Evolutionary conservation across 1,140 invertebrate genomes (phyloP).

Genomic region (Pseudomyrmex sp.): DNA sequence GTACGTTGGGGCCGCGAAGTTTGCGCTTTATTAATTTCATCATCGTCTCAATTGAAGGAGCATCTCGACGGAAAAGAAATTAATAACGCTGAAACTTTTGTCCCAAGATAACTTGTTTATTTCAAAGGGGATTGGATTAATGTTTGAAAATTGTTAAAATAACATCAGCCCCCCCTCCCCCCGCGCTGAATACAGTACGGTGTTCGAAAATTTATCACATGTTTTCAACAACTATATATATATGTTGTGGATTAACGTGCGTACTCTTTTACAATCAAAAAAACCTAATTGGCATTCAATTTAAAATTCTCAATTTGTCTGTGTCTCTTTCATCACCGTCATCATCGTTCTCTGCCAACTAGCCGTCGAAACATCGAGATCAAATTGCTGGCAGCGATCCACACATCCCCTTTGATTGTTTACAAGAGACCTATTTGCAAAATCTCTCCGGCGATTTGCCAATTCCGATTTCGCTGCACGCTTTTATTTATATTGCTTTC

Average conservation of each 20-base stretch:
- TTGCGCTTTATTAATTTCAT: not conserved
- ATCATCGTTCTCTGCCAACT: not conserved
- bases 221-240: too few relatives aligned
- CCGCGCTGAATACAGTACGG: too few relatives aligned
- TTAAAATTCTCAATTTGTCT: not conserved
- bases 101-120: too few relatives aligned
- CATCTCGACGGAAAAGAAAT: not conserved
- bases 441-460: not conserved
- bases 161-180: not conserved
- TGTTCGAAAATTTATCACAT: too few relatives aligned
- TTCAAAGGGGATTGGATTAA: too few relatives aligned
- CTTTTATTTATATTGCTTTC: not conserved
- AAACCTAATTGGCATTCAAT: too few relatives aligned
- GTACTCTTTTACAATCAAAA: too few relatives aligned
- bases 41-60: not conserved
- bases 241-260: too few relatives aligned
- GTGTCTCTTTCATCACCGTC: not conserved
- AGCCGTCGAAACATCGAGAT: not conserved
- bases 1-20: not conserved
- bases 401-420: conserved; percentile 13
- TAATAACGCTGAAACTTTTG: not conserved
- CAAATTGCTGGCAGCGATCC: not conserved
- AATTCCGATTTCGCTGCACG: not conserved
- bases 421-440: not conserved
- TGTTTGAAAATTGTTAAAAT: not conserved